Percentiles rank a stretch among this genome's conserved stretches.
Evolutionary conservation across 2,888 invertebrate genomes (phyloP).

Genomic region (Melanostoma mellinum): DNA sequence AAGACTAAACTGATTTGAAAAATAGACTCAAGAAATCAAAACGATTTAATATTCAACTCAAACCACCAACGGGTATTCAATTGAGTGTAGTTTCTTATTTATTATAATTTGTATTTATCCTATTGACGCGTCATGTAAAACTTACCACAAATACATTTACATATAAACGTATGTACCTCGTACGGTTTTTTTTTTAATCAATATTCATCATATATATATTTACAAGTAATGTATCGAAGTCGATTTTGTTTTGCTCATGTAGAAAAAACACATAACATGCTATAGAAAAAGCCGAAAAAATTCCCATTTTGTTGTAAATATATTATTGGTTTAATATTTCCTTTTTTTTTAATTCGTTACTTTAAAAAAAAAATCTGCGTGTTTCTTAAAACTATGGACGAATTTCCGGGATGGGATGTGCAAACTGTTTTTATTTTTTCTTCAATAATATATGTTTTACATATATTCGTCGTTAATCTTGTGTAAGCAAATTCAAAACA

Average conservation of each 20-base stretch:
- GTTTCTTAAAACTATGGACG: conserved; percentile 82
- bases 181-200: conserved; percentile 48
- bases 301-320: conserved; percentile 73
- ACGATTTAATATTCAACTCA: background rate
- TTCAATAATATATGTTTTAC: conserved; percentile 59
- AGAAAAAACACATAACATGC: conserved; percentile 72
- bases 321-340: conserved; percentile 63
- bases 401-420: conserved; percentile 82
- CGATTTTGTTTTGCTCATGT: conserved; percentile 67
- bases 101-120: conserved; percentile 28
- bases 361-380: conserved; percentile 52
- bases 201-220: conserved; percentile 46
- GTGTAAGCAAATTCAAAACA: conserved; percentile 31
- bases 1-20: conserved; percentile 30
- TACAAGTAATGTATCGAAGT: conserved; percentile 68
- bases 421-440: conserved; percentile 77
- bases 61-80: background rate
- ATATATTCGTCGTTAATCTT: conserved; percentile 60
- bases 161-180: conserved; percentile 49
- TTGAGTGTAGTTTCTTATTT: conserved; percentile 21
- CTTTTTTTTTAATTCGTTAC: conserved; percentile 42
- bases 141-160: conserved; percentile 74
- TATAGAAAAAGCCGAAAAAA: conserved; percentile 73
- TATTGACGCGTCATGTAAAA: conserved; percentile 74
- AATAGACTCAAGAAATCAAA: conserved; percentile 54